Evolutionary conservation across 2,113 vertebrate species (phyloP).

Genomic region (Neotragus pygmaeus): DNA sequence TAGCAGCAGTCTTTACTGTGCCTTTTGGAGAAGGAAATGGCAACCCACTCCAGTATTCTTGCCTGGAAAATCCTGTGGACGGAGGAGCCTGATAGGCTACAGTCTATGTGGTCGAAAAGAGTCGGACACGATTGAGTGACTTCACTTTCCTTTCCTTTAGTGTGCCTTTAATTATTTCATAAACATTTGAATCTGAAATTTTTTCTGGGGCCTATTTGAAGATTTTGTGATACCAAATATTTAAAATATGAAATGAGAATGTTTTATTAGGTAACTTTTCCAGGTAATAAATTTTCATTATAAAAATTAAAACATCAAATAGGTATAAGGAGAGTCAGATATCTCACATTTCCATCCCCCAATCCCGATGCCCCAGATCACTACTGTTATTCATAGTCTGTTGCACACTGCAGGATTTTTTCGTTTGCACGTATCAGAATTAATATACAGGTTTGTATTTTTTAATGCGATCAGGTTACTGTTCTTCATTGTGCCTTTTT

Average conservation of each 20-base stretch:
- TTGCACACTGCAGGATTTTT: constrained; percentile 5
- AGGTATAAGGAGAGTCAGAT: neutral
- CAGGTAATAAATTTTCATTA: neutral
- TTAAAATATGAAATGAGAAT: constrained; percentile 2
- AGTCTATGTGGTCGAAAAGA: neutral
- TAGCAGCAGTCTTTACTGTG: neutral
- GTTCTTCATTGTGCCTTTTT: neutral
- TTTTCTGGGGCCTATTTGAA: neutral
- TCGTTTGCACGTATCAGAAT: neutral
- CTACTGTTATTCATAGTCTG: neutral
- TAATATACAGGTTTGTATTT: constrained; percentile 40
- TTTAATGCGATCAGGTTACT: constrained; percentile 36
- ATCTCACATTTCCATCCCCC: neutral
- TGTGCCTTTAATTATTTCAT: neutral
- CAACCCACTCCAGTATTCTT: neutral
- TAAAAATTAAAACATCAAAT: neutral
- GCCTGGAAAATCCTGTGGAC: neutral
- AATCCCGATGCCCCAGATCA: neutral
- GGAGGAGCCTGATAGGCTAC: neutral
- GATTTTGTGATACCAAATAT: neutral
- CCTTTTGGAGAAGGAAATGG: neutral
- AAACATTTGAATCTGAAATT: neutral
- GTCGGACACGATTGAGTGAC: neutral
- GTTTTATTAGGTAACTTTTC: neutral
- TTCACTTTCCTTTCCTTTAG: neutral